Conservation (phyloP, 2,797 vertebrate species). For the Pantherophis vulpinus region DNA sequence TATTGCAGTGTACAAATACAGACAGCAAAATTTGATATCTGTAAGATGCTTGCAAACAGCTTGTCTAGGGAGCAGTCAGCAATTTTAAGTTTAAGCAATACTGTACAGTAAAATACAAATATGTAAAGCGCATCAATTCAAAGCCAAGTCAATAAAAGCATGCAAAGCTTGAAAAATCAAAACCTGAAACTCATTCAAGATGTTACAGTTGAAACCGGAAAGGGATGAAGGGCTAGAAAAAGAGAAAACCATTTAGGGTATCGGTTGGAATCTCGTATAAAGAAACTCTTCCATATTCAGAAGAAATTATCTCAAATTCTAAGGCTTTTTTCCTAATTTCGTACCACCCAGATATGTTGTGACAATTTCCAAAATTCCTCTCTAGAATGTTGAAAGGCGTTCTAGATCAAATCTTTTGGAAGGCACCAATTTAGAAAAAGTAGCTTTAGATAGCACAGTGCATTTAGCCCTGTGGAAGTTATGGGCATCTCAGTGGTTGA, state of each 20-base stretch:
- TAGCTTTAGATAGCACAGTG: background rate
- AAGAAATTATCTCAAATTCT: background rate
- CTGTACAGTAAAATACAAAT: background rate
- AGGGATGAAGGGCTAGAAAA: background rate
- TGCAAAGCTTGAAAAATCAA: background rate
- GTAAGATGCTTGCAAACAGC: background rate
- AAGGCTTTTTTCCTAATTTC: background rate
- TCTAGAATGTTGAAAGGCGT: background rate
- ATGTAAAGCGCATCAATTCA: background rate
- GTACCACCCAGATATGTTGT: background rate
- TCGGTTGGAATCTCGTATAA: background rate
- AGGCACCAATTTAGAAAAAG: background rate
- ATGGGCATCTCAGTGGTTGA: background rate
- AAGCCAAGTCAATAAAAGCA: background rate
- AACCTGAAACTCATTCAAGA: background rate
- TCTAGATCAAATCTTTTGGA: background rate
- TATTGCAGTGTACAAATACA: background rate
- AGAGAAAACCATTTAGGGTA: background rate
- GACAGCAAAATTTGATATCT: background rate
- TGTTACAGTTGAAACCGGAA: background rate
- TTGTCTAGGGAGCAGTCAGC: background rate
- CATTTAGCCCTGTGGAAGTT: background rate
- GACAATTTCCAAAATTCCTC: background rate
- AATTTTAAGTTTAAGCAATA: background rate
- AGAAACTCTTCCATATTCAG: background rate